phyloP scores from a whole-genome alignment of 2,113 vertebrate genomes.

The Cephalopterus ornatus region DNA sequence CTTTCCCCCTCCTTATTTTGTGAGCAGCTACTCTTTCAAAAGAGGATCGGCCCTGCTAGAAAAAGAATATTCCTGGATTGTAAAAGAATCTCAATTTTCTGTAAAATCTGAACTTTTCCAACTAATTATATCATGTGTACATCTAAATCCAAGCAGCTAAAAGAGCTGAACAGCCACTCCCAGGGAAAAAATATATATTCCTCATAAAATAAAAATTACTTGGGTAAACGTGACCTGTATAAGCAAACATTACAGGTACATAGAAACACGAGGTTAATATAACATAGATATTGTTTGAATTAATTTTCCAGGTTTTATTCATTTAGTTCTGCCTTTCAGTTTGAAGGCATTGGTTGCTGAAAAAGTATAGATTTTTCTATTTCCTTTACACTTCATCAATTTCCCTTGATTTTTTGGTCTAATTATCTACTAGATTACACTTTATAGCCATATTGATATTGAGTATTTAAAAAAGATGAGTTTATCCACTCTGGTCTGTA shows the following conservation, averaged over 20 bases:
- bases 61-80: background rate
- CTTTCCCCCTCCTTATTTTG: background rate
- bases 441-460: background rate
- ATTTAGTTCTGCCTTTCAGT: background rate
- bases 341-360: background rate
- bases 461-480: background rate
- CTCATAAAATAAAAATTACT: background rate
- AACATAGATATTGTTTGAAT: background rate
- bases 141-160: background rate
- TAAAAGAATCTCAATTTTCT: background rate
- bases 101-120: constrained; percentile 23
- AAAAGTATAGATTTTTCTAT: constrained; percentile 18
- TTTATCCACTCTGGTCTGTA: background rate
- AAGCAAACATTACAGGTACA: background rate
- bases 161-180: background rate
- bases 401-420: background rate
- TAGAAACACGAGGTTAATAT: background rate
- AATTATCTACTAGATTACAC: constrained; percentile 42
- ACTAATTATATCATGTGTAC: background rate
- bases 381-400: background rate
- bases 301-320: background rate
- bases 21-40: background rate
- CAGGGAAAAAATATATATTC: background rate
- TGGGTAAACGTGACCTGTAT: background rate
- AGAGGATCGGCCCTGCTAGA: background rate